Percentiles rank a stretch among this genome's conserved stretches.
Conservation (phyloP, 2,797 vertebrate species). For the Zenarchopterus dispar region DNA sequence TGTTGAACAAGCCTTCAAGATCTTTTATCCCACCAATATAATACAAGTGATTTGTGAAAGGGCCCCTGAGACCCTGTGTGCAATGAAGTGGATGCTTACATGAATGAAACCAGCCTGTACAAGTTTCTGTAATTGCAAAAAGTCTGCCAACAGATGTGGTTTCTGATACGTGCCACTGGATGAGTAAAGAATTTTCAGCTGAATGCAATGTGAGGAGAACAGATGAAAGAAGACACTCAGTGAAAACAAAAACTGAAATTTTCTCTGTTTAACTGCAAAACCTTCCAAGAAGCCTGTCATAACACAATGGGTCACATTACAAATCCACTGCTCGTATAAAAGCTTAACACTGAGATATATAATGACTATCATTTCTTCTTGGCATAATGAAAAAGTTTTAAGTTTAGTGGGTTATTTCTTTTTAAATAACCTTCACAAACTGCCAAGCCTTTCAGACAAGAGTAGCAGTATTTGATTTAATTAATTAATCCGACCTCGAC, state of each 20-base stretch:
- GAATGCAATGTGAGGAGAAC: neutral
- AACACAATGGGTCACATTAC: conserved; percentile 2
- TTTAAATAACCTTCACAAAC: neutral
- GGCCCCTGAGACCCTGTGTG: too few species aligned
- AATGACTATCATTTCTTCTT: neutral
- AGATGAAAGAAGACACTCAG: neutral
- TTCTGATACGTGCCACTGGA: too few species aligned
- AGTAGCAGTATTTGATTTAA: neutral
- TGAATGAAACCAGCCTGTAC: too few species aligned
- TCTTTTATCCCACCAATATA: too few species aligned
- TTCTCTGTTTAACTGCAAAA: neutral
- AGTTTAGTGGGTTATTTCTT: neutral
- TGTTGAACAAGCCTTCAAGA: too few species aligned
- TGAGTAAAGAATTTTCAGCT: too few species aligned
- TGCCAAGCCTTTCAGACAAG: neutral
- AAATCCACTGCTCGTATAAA: conserved; percentile 12
- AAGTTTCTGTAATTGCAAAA: too few species aligned
- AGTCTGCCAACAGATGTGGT: too few species aligned
- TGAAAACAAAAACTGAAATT: neutral
- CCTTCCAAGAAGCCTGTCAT: neutral
- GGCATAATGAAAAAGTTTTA: neutral
- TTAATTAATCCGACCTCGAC: neutral
- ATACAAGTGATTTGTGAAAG: too few species aligned
- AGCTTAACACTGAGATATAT: conserved; percentile 3
- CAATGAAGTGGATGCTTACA: too few species aligned